Conservation (phyloP, 64 coral and sea anemone genomes). For the Pocillopora verrucosa region DNA sequence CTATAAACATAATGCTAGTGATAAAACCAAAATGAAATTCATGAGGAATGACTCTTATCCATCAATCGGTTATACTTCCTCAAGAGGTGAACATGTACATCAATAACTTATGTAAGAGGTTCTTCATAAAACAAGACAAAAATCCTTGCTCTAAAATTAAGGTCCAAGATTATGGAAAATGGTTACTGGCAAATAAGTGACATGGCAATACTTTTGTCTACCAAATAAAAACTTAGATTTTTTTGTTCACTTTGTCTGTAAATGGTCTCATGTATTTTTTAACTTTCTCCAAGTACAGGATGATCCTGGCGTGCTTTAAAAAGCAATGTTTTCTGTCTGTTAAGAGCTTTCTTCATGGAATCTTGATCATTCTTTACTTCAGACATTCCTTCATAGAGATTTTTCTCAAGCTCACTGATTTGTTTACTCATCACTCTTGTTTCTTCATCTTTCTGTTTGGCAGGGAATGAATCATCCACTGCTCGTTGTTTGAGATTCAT, state of each 20-base stretch:
- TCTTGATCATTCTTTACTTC: constrained; percentile 98
- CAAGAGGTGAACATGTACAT: constrained; percentile 6
- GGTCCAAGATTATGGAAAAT: background rate
- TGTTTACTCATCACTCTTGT: constrained; percentile 77
- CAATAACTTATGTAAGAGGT: background rate
- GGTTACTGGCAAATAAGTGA: background rate
- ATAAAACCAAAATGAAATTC: background rate
- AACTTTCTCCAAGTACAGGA: constrained; percentile 40
- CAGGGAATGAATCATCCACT: constrained; percentile 52
- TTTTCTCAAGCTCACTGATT: constrained; percentile 89
- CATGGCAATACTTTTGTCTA: background rate
- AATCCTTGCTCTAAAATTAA: background rate
- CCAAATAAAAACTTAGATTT: background rate
- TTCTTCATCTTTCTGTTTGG: constrained; percentile 84
- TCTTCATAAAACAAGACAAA: background rate
- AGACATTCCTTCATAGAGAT: constrained; percentile 98
- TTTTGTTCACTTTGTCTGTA: background rate
- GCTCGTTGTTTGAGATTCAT: constrained; percentile 92
- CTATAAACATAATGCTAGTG: background rate
- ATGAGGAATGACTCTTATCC: background rate
- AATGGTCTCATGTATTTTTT: background rate
- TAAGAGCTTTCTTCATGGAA: constrained; percentile 93
- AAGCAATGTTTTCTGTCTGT: constrained; percentile 87
- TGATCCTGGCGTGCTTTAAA: constrained; percentile 80
- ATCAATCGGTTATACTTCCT: background rate